Conservation (phyloP, 2,797 vertebrate genomes). For the Microhierax caerulescens region DNA sequence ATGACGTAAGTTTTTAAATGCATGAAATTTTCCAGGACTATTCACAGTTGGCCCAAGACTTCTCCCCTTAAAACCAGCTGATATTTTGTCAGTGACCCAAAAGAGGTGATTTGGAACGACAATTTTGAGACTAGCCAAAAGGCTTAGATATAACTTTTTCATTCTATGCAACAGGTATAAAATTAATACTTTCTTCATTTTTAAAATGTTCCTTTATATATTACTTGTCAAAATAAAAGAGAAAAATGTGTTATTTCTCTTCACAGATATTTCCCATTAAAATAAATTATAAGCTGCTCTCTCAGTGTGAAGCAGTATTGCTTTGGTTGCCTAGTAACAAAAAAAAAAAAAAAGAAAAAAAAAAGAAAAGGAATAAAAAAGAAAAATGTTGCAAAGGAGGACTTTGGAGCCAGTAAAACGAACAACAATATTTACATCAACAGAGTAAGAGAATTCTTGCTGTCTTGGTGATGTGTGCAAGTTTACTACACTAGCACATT, state of each 20-base stretch:
- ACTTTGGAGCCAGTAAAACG: neutral
- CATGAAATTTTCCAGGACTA: neutral
- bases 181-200: conserved; percentile 31
- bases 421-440: conserved; percentile 36
- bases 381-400: neutral
- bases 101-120: neutral
- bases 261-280: conserved; percentile 28
- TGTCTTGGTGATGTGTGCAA: neutral
- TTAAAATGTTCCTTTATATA: conserved; percentile 8
- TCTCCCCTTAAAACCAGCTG: neutral
- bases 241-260: conserved; percentile 22
- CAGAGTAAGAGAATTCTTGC: neutral
- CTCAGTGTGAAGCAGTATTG: neutral
- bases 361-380: neutral
- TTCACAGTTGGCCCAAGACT: neutral
- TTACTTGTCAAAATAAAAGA: neutral
- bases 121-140: neutral
- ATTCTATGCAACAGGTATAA: neutral
- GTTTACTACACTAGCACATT: neutral
- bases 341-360: neutral
- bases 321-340: conserved; percentile 64
- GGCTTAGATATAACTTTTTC: neutral
- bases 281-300: conserved; percentile 42
- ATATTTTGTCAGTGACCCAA: neutral
- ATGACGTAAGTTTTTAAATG: neutral